Percentiles rank a stretch among this genome's conserved stretches.
phyloP scores from a whole-genome alignment of 2,797 vertebrate species.

The Karalla daura region DNA sequence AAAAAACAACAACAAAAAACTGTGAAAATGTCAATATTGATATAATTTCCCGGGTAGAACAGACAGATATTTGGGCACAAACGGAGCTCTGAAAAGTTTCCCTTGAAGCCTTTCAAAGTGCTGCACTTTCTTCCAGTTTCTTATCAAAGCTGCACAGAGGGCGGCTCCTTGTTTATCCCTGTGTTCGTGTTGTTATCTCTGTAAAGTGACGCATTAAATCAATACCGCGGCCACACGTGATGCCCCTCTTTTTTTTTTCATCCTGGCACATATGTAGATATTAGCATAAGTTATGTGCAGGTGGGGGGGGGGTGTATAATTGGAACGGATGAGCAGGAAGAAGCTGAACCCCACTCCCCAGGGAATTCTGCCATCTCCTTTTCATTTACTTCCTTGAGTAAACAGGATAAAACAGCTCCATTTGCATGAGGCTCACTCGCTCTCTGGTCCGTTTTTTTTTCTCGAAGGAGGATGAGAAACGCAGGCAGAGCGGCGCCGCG shows the following conservation, averaged over 20 bases:
- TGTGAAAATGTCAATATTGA: background rate
- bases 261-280: slow-evolving; percentile 36
- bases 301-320: slow-evolving; percentile 62
- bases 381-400: slow-evolving; percentile 70
- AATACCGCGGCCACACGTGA: slow-evolving; percentile 50
- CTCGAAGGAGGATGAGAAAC: slow-evolving; percentile 64
- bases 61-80: slow-evolving; percentile 1
- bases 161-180: slow-evolving; percentile 62
- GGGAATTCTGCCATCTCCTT: slow-evolving; percentile 68
- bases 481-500: slow-evolving; percentile 20
- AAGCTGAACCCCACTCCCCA: slow-evolving; percentile 60
- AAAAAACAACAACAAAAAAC: no score
- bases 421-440: slow-evolving; percentile 72
- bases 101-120: slow-evolving; percentile 36
- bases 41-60: background rate
- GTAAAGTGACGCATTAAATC: slow-evolving; percentile 61
- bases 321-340: slow-evolving; percentile 46
- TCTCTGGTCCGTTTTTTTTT: slow-evolving; percentile 19
- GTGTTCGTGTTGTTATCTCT: slow-evolving; percentile 59
- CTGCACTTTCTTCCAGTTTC: slow-evolving; percentile 51
- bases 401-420: slow-evolving; percentile 77
- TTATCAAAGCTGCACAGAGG: slow-evolving; percentile 47
- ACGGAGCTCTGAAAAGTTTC: slow-evolving; percentile 41
- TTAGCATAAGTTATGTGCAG: slow-evolving; percentile 70
- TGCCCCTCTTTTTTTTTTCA: slow-evolving; percentile 53